Evolutionary conservation across 2,888 invertebrate species (phyloP).

Genomic region (Aproaerema taeniolella): DNA sequence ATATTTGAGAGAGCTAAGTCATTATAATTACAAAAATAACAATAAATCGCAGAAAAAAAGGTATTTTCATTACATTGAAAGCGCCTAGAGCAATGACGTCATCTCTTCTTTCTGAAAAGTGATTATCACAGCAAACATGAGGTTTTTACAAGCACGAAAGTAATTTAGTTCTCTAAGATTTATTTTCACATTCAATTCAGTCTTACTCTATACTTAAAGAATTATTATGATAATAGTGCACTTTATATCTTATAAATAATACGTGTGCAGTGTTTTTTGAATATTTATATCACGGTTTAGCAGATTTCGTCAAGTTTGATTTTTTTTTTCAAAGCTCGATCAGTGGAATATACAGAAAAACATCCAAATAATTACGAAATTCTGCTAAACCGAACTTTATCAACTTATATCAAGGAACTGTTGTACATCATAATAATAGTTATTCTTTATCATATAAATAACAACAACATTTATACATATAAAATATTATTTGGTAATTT

Average conservation of each 20-base stretch:
- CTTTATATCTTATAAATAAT: conserved; percentile 43
- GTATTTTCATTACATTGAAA: neutral
- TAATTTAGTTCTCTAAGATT: conserved; percentile 37
- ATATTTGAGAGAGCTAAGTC: too few relatives aligned
- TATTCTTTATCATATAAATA: conserved; percentile 40
- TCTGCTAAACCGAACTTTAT: conserved; percentile 45
- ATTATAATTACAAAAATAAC: too few relatives aligned
- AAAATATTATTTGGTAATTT: conserved; percentile 35
- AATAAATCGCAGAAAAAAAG: too few relatives aligned
- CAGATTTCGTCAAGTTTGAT: conserved; percentile 23
- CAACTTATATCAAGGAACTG: conserved; percentile 53
- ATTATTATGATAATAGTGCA: conserved; percentile 60
- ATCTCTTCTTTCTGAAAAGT: too few relatives aligned
- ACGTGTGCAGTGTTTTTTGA: conserved; percentile 49
- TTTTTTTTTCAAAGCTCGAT: too few relatives aligned
- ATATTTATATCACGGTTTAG: conserved; percentile 38
- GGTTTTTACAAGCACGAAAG: conserved; percentile 49
- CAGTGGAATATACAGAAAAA: neutral
- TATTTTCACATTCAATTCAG: conserved; percentile 53
- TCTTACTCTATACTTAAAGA: conserved; percentile 62
- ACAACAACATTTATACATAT: conserved; percentile 60
- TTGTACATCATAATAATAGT: conserved; percentile 46
- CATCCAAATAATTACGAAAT: conserved; percentile 16
- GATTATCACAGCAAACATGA: conserved; percentile 65
- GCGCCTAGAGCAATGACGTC: too few relatives aligned